Evolutionary conservation across 2,888 invertebrate species (phyloP), one percentile per base, ranked within the genome.

Genomic region (Zele albiditarsus): DNA sequence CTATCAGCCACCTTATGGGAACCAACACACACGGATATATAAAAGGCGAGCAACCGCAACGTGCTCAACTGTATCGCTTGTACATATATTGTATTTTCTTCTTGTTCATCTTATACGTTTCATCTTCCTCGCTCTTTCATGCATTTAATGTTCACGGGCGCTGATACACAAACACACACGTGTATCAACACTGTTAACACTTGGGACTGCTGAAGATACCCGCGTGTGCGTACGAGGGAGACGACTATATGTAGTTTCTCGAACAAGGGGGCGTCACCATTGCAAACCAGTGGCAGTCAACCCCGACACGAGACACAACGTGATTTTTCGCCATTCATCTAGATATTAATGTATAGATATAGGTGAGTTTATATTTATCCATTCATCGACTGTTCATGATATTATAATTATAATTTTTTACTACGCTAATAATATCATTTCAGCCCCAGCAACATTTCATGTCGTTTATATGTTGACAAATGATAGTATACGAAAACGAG

Each of bases 261-360:
- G 85, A 86, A 86, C 85, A 86, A 86, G 85, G 84, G 82, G 86
- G 86, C 86, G 86, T 86, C 82, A 77, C 84, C 81, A 38, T 76
- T 68, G 80, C 80, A 82, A 76, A 84, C 83, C 86, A 86, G 87
- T 86, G 87, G 85, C 86, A 84, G 80, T 86, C 85, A 86, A 86
- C 87, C 83, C 78, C 20, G 20, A 20, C 23, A 20, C 68, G 75
- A 73, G 71, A 53, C 60, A 27, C 31, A 53, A 68, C 16, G 42
- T 42, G 28, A 42, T 65, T 33, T 65, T 38, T 65, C 53, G 53
- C 65, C 65, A 65, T 65, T 65, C 23, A 65, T 65, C 65, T 62
- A 27, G 23, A 16, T 27, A n/a, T 23, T 57, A 14, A 25, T 6
- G 28, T 62, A 60, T 60, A 28, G 27, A 31, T 31, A 20, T 60